phyloP scores from a whole-genome alignment of 2,888 invertebrate genomes.

The Mythimna impura region DNA sequence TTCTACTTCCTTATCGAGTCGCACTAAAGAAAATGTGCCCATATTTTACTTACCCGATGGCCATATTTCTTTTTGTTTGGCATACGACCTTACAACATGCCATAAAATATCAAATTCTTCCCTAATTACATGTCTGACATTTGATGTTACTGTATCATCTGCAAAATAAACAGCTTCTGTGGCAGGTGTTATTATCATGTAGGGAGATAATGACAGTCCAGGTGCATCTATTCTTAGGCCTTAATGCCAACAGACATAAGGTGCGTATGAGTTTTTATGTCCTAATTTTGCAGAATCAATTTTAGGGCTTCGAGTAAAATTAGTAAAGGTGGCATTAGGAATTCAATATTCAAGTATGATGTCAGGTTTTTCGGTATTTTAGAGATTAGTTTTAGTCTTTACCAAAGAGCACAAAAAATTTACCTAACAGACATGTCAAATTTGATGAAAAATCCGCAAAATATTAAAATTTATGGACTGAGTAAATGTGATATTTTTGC shows the following conservation, averaged over 20 bases:
- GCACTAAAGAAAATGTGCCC: not conserved
- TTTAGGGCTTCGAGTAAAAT: constrained; percentile 28
- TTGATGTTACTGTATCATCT: constrained; percentile 37
- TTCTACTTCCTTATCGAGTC: not conserved
- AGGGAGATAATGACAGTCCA: constrained; percentile 48
- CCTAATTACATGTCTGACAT: constrained; percentile 34
- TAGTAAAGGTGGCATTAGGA: constrained; percentile 1
- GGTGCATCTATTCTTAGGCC: constrained; percentile 51
- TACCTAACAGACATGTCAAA: constrained; percentile 16
- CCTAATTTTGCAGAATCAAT: constrained; percentile 31
- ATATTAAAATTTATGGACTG: constrained; percentile 18
- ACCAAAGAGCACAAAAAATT: not conserved
- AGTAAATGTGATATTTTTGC: constrained; percentile 36
- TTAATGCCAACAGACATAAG: constrained; percentile 34
- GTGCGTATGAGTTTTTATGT: constrained; percentile 26
- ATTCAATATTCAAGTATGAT: not conserved
- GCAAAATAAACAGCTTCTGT: constrained; percentile 42
- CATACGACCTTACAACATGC: not conserved
- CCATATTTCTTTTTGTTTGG: constrained; percentile 3
- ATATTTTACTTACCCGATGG: not conserved
- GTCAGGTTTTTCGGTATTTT: not conserved
- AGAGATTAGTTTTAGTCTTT: not conserved
- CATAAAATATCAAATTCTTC: constrained; percentile 35
- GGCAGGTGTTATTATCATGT: constrained; percentile 51
- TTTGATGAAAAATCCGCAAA: constrained; percentile 1